Evolutionary conservation across 2,888 invertebrate genomes (phyloP), one percentile per base, ranked within the genome.

Genomic region (Plagodis pulveraria): DNA sequence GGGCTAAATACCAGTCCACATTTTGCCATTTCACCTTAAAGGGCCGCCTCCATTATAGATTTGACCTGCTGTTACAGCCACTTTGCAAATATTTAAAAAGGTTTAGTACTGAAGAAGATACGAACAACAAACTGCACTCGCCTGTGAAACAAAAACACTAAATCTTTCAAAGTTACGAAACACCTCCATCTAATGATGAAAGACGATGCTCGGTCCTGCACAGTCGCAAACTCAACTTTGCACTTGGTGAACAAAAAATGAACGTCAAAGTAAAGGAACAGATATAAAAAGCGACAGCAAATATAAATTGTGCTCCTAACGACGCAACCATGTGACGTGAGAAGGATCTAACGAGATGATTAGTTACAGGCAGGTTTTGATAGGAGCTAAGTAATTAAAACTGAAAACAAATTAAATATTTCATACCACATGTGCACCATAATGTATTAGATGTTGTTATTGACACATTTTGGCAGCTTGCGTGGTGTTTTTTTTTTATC

Each of bases 181-280:
- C 69, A 69, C 48, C 55, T 66, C 65, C 68, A 66, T 67, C 74
- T 78, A 74, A 77, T 67, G 63, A 74, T 71, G 69, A 72, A 62
- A 67, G 68, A 74, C 69, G 71, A 68, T 47, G 57, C 42, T 57
- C 47, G 46, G 58, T 63, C 45, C 52, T 58, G 58, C 51, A 56
- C 36, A 33, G 60, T 63, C 44, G 63, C 66, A 64, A 61, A 62
- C 58, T 66, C 68, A 69, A 63, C 50, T 62, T 54, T 62, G 50
- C 42, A 58, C 56, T 63, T 57, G 48, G 43, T 32, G 40, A 33
- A 45, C 53, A 9, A 53, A 10, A 41, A 57, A 48, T 50, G 49
- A 34, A 6, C 50, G 10, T 51, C 43, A n/a, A 10, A 22, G 7
- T 48, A 7, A 40, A 49, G 8, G 32, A 11, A 10, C 42, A 42